Conservation (phyloP, 2,797 vertebrate genomes). For the Neosilurus mollespiculum region DNA sequence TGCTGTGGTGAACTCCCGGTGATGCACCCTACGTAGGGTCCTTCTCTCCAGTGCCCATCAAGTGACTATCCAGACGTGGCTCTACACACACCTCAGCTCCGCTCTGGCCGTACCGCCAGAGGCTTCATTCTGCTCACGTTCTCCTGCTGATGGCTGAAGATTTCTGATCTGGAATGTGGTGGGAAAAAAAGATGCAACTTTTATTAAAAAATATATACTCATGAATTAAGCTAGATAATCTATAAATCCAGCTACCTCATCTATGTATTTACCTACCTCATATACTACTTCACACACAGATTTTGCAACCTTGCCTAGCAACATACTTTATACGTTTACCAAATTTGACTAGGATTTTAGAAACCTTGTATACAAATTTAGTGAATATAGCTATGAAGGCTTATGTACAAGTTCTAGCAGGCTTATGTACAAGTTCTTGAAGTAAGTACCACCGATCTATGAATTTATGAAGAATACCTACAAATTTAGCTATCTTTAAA, state of each 20-base stretch:
- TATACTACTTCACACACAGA: not conserved
- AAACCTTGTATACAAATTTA: not conserved
- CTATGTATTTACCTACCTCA: too few relatives aligned
- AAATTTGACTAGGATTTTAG: not conserved
- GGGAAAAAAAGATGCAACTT: not conserved
- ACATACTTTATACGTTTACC: too few relatives aligned
- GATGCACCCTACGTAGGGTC: conserved; percentile 4
- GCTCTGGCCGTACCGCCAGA: conserved; percentile 44
- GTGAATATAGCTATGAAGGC: too few relatives aligned
- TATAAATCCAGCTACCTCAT: not conserved
- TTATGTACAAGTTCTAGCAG: too few relatives aligned
- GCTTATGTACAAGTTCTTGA: too few relatives aligned
- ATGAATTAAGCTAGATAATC: not conserved
- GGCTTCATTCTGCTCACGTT: conserved; percentile 52
- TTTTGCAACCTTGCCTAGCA: not conserved
- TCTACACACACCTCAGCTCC: conserved; percentile 40
- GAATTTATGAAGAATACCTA: too few relatives aligned
- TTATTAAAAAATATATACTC: not conserved
- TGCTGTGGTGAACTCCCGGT: not conserved
- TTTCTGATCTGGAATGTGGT: conserved; percentile 55
- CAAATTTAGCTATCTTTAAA: too few relatives aligned
- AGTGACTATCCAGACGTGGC: conserved; percentile 3
- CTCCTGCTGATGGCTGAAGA: conserved; percentile 54
- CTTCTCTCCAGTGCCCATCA: conserved; percentile 30
- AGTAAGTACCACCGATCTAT: too few relatives aligned